Evolutionary conservation across 1,140 invertebrate genomes (phyloP).

Genomic region (Mamestra configurata): DNA sequence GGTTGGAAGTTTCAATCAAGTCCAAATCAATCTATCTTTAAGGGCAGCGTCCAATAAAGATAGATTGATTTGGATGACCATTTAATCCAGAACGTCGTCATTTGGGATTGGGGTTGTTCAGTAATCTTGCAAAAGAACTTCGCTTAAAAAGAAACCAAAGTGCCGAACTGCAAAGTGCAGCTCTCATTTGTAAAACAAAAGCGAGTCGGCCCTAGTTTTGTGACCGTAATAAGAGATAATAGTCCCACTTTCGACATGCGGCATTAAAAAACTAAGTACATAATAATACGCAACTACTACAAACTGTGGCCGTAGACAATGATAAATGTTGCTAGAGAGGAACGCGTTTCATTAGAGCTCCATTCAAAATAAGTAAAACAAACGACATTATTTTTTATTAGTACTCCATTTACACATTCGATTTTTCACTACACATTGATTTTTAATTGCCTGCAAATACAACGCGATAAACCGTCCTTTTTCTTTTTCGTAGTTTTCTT

Average conservation of each 20-base stretch:
- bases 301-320: constrained; percentile 15
- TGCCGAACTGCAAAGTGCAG: background rate
- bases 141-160: background rate
- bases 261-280: constrained; percentile 34
- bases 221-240: constrained; percentile 20
- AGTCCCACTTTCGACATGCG: background rate
- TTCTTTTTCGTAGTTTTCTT: too few relatives aligned
- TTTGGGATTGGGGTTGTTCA: too few relatives aligned
- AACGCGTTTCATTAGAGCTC: background rate
- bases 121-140: background rate
- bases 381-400: too few relatives aligned
- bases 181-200: constrained; percentile 22
- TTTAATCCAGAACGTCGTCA: too few relatives aligned
- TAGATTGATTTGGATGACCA: too few relatives aligned
- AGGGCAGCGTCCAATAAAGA: too few relatives aligned
- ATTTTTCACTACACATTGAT: too few relatives aligned
- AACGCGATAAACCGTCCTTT: too few relatives aligned
- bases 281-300: constrained; percentile 25
- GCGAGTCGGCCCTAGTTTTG: background rate
- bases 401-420: too few relatives aligned
- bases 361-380: background rate
- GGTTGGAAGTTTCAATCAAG: too few relatives aligned
- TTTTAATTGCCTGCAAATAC: too few relatives aligned
- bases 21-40: too few relatives aligned
- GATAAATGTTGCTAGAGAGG: constrained; percentile 1